Evolutionary conservation across 2,888 invertebrate genomes (phyloP).

Genomic region (Sussaba pulchella): DNA sequence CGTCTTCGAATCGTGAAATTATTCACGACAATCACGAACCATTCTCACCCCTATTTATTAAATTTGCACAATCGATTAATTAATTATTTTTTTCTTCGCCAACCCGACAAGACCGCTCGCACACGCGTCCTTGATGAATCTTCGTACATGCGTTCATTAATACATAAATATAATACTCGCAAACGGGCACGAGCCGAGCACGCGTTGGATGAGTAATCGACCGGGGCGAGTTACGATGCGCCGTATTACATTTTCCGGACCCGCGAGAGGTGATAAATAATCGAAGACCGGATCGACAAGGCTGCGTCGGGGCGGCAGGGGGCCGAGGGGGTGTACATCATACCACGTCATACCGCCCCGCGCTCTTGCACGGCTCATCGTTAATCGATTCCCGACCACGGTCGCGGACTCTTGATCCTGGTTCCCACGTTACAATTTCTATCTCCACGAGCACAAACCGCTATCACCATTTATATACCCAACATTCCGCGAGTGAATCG

Average conservation of each 20-base stretch:
- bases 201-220: conserved; percentile 57
- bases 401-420: conserved; percentile 55
- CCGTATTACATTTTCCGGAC: conserved; percentile 43
- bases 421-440: conserved; percentile 65
- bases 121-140: conserved; percentile 37
- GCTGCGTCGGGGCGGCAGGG: too few relatives aligned
- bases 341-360: too few relatives aligned
- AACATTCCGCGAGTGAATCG: conserved; percentile 31
- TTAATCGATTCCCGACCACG: conserved; percentile 64
- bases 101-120: too few relatives aligned
- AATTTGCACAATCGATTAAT: too few relatives aligned
- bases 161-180: too few relatives aligned
- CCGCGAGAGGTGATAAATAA: conserved; percentile 46
- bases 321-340: neutral
- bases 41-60: too few relatives aligned
- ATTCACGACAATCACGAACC: too few relatives aligned
- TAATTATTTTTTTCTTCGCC: too few relatives aligned
- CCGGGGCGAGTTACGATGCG: neutral
- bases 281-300: conserved; percentile 57
- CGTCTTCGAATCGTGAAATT: too few relatives aligned
- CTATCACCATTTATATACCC: conserved; percentile 11
- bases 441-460: neutral
- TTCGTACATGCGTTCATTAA: conserved; percentile 4
- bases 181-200: conserved; percentile 40
- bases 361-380: conserved; percentile 42